Base-by-base conservation (phyloP, 2,888 invertebrate species). In the Ophion slaviceki region DNA sequence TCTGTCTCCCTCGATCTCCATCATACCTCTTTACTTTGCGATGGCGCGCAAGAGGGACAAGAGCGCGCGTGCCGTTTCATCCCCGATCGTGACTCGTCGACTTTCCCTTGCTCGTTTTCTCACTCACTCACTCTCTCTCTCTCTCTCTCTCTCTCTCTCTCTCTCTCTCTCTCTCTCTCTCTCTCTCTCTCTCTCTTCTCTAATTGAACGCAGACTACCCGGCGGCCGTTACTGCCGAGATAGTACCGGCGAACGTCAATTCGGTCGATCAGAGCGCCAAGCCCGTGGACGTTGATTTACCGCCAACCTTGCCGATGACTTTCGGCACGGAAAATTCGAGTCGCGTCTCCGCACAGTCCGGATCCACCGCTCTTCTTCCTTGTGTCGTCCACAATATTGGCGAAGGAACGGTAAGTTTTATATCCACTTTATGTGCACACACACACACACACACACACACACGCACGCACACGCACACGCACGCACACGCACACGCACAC, bases 251-350 rank as follows among this genome's bases (percentile, higher is more conserved):
- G 82, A 91, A 91, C 87, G 90, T 89, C 90, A 93, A 93, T 89
- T 90, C 90, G 84, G 89, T 91, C 88, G 91, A 91, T 89, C 88
- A 90, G 86, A 92, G 90, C 72, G 88, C 89, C 32, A 92, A 91
- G 84, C 91, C 93, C 20, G 81, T 92, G 87, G 92, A 93, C 88
- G 90, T 92, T 88, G 92, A 93, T 85, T 88, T 92, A 85, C 92
- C 92, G 74, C 91, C 93, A 4, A 94, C 94, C 86, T 92, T 96
- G 80, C 97, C 97, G 92, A 97, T 97, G 94, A 96, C 96, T 93
- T 98, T 98, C 92, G 96, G 96, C 75, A 98, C 98, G 6, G 97
- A 97, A 92, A 98, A 98, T 93, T 97, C 97, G 87, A 97, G 97
- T 0, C 94, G 96, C 68, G 96, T 98, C 92, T 97, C 96, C 87